Conservation (phyloP, 1,140 invertebrate genomes). For the Galleria mellonella region DNA sequence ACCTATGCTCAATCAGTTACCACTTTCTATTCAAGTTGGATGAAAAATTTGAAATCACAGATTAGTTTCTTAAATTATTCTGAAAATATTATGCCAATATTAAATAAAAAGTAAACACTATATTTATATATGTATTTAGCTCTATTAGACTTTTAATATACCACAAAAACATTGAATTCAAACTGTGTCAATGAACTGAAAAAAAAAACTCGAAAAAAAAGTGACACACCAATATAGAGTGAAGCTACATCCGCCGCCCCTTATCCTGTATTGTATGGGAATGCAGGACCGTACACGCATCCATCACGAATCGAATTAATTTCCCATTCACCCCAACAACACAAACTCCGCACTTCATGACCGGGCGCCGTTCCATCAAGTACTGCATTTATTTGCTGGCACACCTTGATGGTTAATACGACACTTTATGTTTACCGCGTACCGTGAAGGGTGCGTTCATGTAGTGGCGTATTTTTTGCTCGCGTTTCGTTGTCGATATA, state of each 20-base stretch:
- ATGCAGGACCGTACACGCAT: conserved; percentile 37
- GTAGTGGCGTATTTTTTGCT: conserved; percentile 37
- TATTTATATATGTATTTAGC: no score
- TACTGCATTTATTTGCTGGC: conserved; percentile 23
- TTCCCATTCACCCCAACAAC: conserved; percentile 3
- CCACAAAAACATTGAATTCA: no score
- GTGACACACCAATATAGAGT: conserved; percentile 21
- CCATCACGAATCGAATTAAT: conserved; percentile 34
- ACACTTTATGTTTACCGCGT: conserved; percentile 38
- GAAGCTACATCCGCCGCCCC: conserved; percentile 48
- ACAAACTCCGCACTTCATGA: conserved; percentile 39
- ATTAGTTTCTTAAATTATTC: no score
- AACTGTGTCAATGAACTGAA: no score
- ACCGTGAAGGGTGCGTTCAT: conserved; percentile 43
- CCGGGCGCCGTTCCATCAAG: conserved; percentile 44
- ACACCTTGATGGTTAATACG: conserved; percentile 17
- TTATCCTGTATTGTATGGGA: conserved; percentile 54
- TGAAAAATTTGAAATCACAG: no score
- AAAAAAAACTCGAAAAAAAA: conserved; percentile 5
- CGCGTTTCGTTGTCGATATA: conserved; percentile 17
- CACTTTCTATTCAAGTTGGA: no score
- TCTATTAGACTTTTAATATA: no score
- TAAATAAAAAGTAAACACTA: no score
- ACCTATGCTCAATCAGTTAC: no score
- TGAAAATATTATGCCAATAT: no score